Evolutionary conservation across 2,888 invertebrate genomes (phyloP), one percentile per base, ranked within the genome.

Genomic region (Saturnia pavonia): DNA sequence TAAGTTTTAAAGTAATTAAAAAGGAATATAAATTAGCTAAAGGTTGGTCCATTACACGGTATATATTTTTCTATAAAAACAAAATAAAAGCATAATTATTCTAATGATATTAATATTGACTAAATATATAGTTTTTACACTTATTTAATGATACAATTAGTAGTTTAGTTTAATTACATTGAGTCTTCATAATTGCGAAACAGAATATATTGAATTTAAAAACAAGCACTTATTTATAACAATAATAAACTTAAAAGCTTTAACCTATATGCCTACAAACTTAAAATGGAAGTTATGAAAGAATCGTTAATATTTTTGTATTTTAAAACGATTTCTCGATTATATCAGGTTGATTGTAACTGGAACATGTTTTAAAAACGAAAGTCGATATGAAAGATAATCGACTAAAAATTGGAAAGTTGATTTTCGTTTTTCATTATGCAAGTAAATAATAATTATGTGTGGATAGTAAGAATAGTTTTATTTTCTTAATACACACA

Each of bases 151-250:
- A 40, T 65, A 40, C 40, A 40, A 19, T 40, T 27, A 27, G 16
- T 60, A 65, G 34, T 40, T 65, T 65, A 65, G 40, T 65, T 65
- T 40, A 65, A 65, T 40, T 65, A 40, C 34, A 65, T 40, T 8
- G 40, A 60, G 14, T 60, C 12, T 60, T 14, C 27, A 27, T 60
- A 27, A 27, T 14, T 27, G 27, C 57, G 27, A 0, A 27, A 25
- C 14, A 27, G 3, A 25, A 27, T 14, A 27, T 11, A 22, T 25
- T 60, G 25, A 12, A 14, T 1, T 54, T 54, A 27, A 60, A 60
- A 60, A 14, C 6, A 19, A 27, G 27, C 12, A 60, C 3, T 9
- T 54, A 8, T 54, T 11, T 57, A 25, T 25, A 3, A 11, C 7
- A 25, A 25, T 11, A 25, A 57, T 57, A 14, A 12, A 9, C 1